A percentile compares a stretch with the other conserved stretches of the same genome.
These are phyloP conservation scores for Reticulitermes speratus DNA, from an alignment of 1,140 invertebrate genomes.

Conservation along the genomic window DNA sequence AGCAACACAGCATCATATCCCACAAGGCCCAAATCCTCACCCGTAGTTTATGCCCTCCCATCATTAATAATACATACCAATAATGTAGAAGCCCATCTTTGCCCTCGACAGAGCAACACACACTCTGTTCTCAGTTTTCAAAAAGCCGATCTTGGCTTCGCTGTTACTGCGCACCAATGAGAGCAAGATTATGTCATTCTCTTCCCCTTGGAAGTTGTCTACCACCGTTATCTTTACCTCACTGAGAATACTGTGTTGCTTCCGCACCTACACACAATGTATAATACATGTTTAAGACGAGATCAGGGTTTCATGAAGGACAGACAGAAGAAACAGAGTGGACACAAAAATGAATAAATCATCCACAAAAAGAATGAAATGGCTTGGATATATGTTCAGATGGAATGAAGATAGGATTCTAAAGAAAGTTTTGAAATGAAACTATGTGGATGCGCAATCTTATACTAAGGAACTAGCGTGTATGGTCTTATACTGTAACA, in stretches of 20 bases:
- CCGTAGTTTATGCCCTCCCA: too few species aligned
- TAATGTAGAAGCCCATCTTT: constrained; percentile 54
- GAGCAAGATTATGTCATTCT: constrained; percentile 79
- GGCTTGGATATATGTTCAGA: too few species aligned
- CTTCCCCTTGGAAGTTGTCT: constrained; percentile 85
- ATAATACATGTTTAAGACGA: not conserved
- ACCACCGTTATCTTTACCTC: constrained; percentile 64
- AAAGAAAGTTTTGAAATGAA: too few species aligned
- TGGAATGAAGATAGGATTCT: too few species aligned
- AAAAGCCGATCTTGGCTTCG: constrained; percentile 72
- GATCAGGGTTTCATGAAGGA: not conserved
- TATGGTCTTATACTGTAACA: too few species aligned
- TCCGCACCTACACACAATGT: constrained; percentile 16
- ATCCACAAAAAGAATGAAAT: too few species aligned
- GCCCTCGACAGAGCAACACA: constrained; percentile 60
- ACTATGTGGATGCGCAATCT: too few species aligned
- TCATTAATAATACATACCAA: constrained; percentile 41
- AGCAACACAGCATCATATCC: too few species aligned
- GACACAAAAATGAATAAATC: not conserved
- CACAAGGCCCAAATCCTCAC: too few species aligned
- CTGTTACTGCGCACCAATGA: constrained; percentile 77
- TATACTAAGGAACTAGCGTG: too few species aligned
- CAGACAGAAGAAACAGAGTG: not conserved
- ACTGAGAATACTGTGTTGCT: constrained; percentile 37
- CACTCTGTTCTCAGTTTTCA: constrained; percentile 58